Base-by-base conservation (phyloP, 2,888 invertebrate species). In the Synergus laeviventris region DNA sequence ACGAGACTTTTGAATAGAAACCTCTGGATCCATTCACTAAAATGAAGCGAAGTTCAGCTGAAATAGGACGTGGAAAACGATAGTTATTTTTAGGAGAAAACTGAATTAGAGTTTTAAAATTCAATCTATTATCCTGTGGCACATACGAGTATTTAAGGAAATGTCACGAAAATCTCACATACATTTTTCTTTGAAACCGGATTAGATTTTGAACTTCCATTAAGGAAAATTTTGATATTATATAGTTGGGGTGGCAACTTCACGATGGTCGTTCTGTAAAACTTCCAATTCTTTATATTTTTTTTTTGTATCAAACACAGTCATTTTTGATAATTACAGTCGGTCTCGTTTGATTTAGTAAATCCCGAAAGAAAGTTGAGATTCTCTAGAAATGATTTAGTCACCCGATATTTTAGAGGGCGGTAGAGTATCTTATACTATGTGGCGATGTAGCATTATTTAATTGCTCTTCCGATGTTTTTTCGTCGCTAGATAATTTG, bases 401-500 rank as follows among this genome's bases (percentile, higher is more conserved):
- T 24, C 49, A 54, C 70, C 45, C 31, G 4, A n/a, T 70, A 49
- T 21, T 45, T 16, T 4, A 49, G 8, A 66, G 24, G 9, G 62
- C 9, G 39, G 62, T 14, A 39, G 64, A 5, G 2, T 38, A 42
- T 64, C 42, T 82, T 83, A n/a, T n/a, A 86, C 85, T 84, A 86
- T 85, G 88, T 87, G 85, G 86, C 87, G 88, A 88, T 86, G 87
- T 83, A 84, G 88, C 82, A 87, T 88, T 88, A 89, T 89, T 89
- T 89, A 89, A 89, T 89, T 89, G 89, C 89, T 86, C 82, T 84
- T 83, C 86, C 84, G 83, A 86, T 86, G 86, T 87, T 87, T 87
- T 86, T 87, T 87, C 86, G 87, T 86, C 86, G 86, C 82, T 87
- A 81, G 87, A 89, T 89, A 89, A 89, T 89, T 89, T 89, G 89